phyloP scores from a whole-genome alignment of 2,888 invertebrate genomes.

The Ernsta delagoae region DNA sequence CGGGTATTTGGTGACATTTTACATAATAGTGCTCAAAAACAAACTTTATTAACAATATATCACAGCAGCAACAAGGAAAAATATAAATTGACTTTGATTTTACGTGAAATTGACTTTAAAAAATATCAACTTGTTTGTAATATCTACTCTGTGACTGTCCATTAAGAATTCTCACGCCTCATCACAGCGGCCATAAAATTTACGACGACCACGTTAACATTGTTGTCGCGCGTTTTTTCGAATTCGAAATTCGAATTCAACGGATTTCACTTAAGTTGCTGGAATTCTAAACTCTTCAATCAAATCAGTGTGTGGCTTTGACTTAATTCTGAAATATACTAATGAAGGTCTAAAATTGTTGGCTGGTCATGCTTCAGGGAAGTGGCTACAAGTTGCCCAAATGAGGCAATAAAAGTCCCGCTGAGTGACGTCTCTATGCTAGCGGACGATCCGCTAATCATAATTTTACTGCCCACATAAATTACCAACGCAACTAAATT shows the following conservation, averaged over 20 bases:
- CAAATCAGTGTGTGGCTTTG: slow-evolving; percentile 24
- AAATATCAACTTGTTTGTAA: slow-evolving; percentile 37
- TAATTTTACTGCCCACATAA: slow-evolving; percentile 75
- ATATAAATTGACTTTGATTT: slow-evolving; percentile 26
- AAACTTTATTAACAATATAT: slow-evolving; percentile 10
- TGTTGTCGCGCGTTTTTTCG: slow-evolving; percentile 65
- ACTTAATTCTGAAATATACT: not conserved
- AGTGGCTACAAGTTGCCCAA: slow-evolving; percentile 73
- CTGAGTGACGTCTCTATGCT: slow-evolving; percentile 73
- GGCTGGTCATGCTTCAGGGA: slow-evolving; percentile 72
- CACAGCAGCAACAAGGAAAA: slow-evolving; percentile 11
- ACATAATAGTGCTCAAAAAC: not conserved
- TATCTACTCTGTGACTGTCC: slow-evolving; percentile 50
- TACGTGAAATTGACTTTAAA: slow-evolving; percentile 28
- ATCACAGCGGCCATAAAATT: slow-evolving; percentile 70
- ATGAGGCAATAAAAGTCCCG: slow-evolving; percentile 76
- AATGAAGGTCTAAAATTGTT: slow-evolving; percentile 51
- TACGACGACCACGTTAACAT: slow-evolving; percentile 57
- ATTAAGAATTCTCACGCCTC: slow-evolving; percentile 69
- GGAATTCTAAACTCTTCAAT: slow-evolving; percentile 7
- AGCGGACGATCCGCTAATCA: slow-evolving; percentile 67
- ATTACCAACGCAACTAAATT: slow-evolving; percentile 53
- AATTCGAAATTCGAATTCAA: slow-evolving; percentile 59
- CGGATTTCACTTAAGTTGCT: slow-evolving; percentile 44
- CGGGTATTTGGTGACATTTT: slow-evolving; percentile 27